phyloP scores from a whole-genome alignment of 2,113 vertebrate genomes.

The Nibea albiflora region DNA sequence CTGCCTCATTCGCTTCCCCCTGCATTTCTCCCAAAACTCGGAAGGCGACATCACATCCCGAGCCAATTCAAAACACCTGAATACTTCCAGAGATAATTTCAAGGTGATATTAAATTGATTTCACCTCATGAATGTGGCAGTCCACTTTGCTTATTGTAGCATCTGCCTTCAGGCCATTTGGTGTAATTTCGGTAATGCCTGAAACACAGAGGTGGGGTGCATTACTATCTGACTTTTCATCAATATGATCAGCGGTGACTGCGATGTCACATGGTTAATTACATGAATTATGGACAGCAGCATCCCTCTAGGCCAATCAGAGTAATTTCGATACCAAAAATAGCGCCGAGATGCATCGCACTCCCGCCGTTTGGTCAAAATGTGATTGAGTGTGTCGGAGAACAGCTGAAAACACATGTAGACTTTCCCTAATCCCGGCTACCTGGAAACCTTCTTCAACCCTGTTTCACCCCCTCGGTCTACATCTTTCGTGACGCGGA shows the following conservation, averaged over 20 bases:
- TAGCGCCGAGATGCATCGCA: not conserved
- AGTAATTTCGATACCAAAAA: conserved; percentile 13
- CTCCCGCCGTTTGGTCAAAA: not conserved
- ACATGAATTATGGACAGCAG: not conserved
- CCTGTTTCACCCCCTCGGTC: not conserved
- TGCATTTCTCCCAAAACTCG: not conserved
- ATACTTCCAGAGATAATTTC: conserved; percentile 22
- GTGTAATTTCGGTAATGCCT: not conserved
- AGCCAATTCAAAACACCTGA: conserved; percentile 26
- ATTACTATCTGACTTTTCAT: conserved; percentile 4
- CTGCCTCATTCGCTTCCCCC: conserved; percentile 14
- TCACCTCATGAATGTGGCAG: not conserved
- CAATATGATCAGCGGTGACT: not conserved
- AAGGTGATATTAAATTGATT: conserved; percentile 24
- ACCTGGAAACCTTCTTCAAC: not conserved
- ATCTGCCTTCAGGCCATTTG: not conserved
- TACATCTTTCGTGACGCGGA: not conserved
- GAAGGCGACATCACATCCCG: conserved; percentile 7
- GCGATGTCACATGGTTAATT: not conserved
- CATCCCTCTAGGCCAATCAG: not conserved
- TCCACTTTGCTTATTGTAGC: not conserved
- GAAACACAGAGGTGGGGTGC: conserved; percentile 13
- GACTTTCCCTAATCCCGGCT: not conserved
- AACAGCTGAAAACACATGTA: not conserved
- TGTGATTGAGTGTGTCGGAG: not conserved